Base-by-base conservation (phyloP, 2,797 vertebrate species). In the Euphonia xanthogaster region DNA sequence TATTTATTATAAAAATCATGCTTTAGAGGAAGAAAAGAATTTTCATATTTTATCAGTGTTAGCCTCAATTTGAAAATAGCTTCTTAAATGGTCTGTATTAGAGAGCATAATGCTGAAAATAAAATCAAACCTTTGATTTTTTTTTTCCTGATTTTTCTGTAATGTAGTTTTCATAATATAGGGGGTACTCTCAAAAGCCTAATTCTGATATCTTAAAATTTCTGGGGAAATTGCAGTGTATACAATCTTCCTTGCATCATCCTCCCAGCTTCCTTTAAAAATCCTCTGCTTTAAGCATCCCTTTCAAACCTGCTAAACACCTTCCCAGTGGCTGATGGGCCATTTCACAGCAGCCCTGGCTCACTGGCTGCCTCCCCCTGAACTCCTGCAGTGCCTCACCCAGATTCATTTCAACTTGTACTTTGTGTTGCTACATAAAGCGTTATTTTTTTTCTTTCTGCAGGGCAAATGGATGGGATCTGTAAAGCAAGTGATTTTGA, bases 401-500 rank as follows among this genome's bases (percentile, higher is more conserved):
- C 66, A 53, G 28, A 57, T 40, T 88, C 90, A 63, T 80, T 90
- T 60, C 22, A 50, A 82, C 77, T 91, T 76, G 54, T 77, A 42
- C 57, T 85, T 57, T 1, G 4, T 70, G 54, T 93, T 89, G 80
- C 80, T 85, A 93, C 86, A 84, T 79, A 96, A 96, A 88, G 44
- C 54, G 50, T 88, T 85, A 48, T 85, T 95, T 93, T 89, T 33
- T 57, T 57, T 35, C 54, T 73, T 84, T 95, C 84, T 94, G 85
- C 58, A 5, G 74, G 86, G 87, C 86, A 91, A 93, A 89, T 92
- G 76, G 84, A 95, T 94, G 58, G 84, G 87, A 93, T 92, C 50
- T 82, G 75, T 83, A 82, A 88, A 88, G 78, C 79, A 86, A 97
- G 86, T 76, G 72, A 86, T 86, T 91, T 65, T 90, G 85, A 96